Base-by-base conservation (phyloP, 2,797 vertebrate species). In the Pseudochromis fuscus region DNA sequence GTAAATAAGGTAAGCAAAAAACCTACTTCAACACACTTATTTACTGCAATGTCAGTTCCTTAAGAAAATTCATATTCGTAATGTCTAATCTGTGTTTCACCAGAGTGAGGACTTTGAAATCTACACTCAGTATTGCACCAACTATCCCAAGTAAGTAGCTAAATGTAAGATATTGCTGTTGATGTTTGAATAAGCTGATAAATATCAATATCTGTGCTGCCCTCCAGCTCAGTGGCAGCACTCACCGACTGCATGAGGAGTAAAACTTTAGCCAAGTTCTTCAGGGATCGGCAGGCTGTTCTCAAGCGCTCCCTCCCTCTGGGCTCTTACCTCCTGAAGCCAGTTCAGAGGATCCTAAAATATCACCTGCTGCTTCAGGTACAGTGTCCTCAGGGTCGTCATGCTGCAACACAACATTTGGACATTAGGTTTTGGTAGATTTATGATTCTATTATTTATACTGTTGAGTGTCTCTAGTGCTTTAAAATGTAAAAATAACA, bases 41-140 rank as follows among this genome's bases (percentile, higher is more conserved):
- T 55, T 50, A 57, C 24, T 63, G 11, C 7, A 5, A 52, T 18
- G 10, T 52, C 12, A 13, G 2, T 6, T 56, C 5, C 1, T 28
- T 1, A 49, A 30, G 1, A 9, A 60, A 63, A 55, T 28, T 3
- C 42, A 38, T n/a, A 8, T 5, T 42, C 27, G 4, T 67, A 13
- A 84, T 42, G 24, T 69, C 49, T 78, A 37, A 25, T 59, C 79
- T 68, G 31, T 77, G 23, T 61, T 79, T 85, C 59, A 52, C 68
- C 92, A 99, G 98, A 98, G 96, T 85, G 95, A 98, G 63, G 94
- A 98, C 83, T 99, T 99, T 80, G 94, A 97, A 83, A 98, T 99
- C 93, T 99, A 99, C 84, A 99, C 97, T 5, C 97, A 99, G 84
- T 99, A 99, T 86, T 99, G 98, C 91, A 99, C 96, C 87, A 99